Conservation (phyloP, 1,140 invertebrate genomes). For the Holotrichia oblita region DNA sequence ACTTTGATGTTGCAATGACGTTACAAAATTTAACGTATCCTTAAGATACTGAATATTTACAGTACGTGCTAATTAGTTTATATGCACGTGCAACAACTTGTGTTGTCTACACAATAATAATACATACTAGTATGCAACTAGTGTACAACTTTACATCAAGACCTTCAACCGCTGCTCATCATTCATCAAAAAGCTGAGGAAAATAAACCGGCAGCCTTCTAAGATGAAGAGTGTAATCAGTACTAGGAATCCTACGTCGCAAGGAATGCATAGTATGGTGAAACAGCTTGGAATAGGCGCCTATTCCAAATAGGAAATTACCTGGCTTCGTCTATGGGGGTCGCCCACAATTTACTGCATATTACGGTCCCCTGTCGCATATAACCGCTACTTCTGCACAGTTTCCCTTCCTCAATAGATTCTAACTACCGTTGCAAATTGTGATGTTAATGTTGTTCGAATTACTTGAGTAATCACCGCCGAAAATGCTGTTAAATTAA, state of each 20-base stretch:
- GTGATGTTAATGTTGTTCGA: conserved; percentile 40
- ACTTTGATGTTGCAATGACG: too few relatives aligned
- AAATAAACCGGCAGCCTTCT: conserved; percentile 11
- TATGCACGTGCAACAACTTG: too few relatives aligned
- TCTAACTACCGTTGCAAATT: conserved; percentile 40
- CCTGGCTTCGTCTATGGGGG: conserved; percentile 43
- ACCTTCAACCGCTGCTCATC: too few relatives aligned
- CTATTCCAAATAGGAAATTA: conserved; percentile 52
- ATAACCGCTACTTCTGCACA: conserved; percentile 28
- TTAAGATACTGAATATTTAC: too few relatives aligned
- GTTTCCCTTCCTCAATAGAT: conserved; percentile 38
- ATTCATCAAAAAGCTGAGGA: neutral
- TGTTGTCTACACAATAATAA: too few relatives aligned
- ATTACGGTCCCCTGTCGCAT: conserved; percentile 44
- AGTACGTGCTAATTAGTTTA: too few relatives aligned
- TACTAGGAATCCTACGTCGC: conserved; percentile 39
- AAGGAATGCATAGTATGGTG: conserved; percentile 45
- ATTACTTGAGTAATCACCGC: conserved; percentile 37
- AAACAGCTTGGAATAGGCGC: conserved; percentile 39
- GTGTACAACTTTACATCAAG: too few relatives aligned
- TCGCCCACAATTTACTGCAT: conserved; percentile 50
- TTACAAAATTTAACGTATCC: too few relatives aligned
- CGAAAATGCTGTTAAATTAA: conserved; percentile 34
- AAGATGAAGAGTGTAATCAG: conserved; percentile 49
- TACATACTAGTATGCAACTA: too few relatives aligned